Percentiles rank a stretch among this genome's conserved stretches.
phyloP scores from a whole-genome alignment of 1,140 invertebrate species.

The Euwallacea similis region DNA sequence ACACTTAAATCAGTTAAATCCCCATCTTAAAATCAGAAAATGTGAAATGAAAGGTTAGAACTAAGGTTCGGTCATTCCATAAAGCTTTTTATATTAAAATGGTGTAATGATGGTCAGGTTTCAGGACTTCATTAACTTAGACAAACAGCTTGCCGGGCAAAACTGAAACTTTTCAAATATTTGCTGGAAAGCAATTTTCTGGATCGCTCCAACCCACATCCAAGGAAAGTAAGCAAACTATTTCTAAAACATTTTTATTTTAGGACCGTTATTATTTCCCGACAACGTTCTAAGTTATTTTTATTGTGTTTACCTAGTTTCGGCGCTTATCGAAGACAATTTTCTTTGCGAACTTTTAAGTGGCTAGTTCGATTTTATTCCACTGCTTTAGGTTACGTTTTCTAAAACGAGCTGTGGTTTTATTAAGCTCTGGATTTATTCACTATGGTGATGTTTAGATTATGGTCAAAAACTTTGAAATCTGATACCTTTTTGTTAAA shows the following conservation, averaged over 20 bases:
- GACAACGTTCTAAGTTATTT: conserved; percentile 5
- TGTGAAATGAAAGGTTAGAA: not conserved
- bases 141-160: not conserved
- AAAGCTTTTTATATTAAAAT: not conserved
- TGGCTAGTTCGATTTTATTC: too few species aligned
- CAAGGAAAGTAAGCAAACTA: conserved; percentile 2
- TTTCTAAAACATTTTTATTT: conserved; percentile 22
- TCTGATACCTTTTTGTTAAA: too few species aligned
- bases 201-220: conserved; percentile 17
- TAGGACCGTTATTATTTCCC: conserved; percentile 16
- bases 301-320: conserved; percentile 18
- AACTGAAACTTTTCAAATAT: conserved; percentile 16
- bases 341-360: too few species aligned
- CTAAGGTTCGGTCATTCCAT: not conserved
- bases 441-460: too few species aligned
- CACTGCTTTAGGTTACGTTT: too few species aligned
- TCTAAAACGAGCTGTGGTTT: too few species aligned
- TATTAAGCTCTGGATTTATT: too few species aligned
- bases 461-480: too few species aligned
- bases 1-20: not conserved
- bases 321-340: too few species aligned
- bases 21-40: not conserved
- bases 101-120: not conserved
- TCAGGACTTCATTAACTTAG: not conserved
- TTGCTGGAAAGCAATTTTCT: conserved; percentile 20